Base-by-base conservation (phyloP, 1,140 invertebrate genomes). In the Venturia canescens region DNA sequence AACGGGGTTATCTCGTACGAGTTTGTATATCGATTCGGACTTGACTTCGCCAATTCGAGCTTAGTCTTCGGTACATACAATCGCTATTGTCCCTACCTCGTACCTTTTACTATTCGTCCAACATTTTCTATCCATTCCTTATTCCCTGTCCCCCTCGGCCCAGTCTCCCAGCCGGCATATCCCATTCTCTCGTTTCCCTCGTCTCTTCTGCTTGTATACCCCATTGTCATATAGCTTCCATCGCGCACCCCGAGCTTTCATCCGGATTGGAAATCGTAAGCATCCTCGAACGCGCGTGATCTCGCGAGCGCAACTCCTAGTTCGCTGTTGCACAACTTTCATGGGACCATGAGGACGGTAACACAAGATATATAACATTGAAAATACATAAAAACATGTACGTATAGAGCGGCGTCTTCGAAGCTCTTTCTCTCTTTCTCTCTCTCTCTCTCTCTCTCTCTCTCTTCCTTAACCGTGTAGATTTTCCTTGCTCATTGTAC, bases 191-290 rank as follows among this genome's bases (percentile, higher is more conserved):
- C 67, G 11, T 72, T 23, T 79, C 70, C 81, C 69, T 57, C 26
- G 60, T 44, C 80, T 27, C 57, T 53, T 7, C 80, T 21, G 29
- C 6, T 79, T 44, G 79, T 29, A 38, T 74, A 38, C 3, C 29
- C 78, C 48, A 82, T 83, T 81, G 67, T 81, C 38, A 70, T 66
- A 11, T 79, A 21, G 13, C 38, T 31, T 60, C 34, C 57, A 76
- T 79, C 66, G 81, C 38, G 60, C 44, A 26, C 34, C 23, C 48
- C 63, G 63, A 63, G 48, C 80, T 79, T 72, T 80, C 38, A 69
- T 50, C 74, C 60, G 71, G 74, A 80, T 80, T 80, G 79, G 67
- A 80, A 80, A 50, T 75, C 60, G 71, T 76, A 66, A 80, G 74
- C 21, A 69, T 80, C 71, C 72, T 75, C 50, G 13, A 66, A 23